Evolutionary conservation across 2,113 vertebrate genomes (phyloP), one percentile per base, ranked within the genome.

Genomic region (Coreoperca whiteheadi): DNA sequence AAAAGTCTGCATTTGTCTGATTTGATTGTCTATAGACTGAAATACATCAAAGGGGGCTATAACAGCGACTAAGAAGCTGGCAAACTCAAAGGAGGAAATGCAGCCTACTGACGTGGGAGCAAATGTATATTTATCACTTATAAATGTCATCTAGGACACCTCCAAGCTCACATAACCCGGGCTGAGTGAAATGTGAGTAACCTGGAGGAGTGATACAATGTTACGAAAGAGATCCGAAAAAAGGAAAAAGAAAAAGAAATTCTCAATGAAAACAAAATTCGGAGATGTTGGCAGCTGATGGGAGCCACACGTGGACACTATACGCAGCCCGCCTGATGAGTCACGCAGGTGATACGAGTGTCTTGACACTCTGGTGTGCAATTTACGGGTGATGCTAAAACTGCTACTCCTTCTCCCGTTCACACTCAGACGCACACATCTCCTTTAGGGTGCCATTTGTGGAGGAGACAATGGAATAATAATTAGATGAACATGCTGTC

Each of bases 71-170:
- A 76, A 88, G 85, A 82, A n/a, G 25, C 80, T 78, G 85, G 46
- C 9, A 63, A 6, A 59, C 25, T 70, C 59, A 71, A 57, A 81
- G 51, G 65, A 72, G 59, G 54, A 87, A 79, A 77, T 16, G 37
- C 59, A 77, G 67, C 84, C 82, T 69, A n/a, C 88, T 66, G 69
- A 84, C 39, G 86, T 87, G 86, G 88, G 86, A 71, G 82, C 65
- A 43, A 57, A 53, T 86, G 85, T 80, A 61, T 76, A 86, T 90
- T 83, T 64, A 80, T 82, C 67, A 37, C 46, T 28, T 39, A 37
- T 64, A 66, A 84, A 77, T 82, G 84, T 73, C 86, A 82, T 77
- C 34, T 43, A 21, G 63, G 74, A 59, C 69, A 50, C 66, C 34
- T 61, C 73, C 12, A 48, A 68, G 74, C 64, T 83, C 61, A 57